Conservation (phyloP, 1,140 invertebrate genomes). For the Drepana arcuata region DNA sequence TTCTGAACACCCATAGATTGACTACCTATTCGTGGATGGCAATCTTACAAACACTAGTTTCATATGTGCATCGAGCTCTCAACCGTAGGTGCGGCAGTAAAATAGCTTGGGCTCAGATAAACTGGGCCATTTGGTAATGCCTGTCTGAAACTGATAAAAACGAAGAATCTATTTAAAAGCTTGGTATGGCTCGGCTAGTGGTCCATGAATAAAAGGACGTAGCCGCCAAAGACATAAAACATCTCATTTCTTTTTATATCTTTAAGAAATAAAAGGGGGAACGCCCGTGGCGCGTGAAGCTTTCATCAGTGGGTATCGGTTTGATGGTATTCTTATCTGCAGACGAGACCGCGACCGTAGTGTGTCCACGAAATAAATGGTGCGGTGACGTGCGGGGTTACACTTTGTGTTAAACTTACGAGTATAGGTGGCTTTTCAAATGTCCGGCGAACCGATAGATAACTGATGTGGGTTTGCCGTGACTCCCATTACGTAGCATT, state of each 20-base stretch:
- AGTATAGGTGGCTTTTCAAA: conserved; percentile 20
- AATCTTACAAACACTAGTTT: no score
- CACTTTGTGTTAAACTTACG: conserved; percentile 56
- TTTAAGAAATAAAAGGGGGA: conserved; percentile 34
- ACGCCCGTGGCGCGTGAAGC: conserved; percentile 28
- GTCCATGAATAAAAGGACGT: no score
- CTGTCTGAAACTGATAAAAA: conserved; percentile 4
- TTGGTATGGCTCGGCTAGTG: no score
- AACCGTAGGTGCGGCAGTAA: no score
- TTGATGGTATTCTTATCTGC: conserved; percentile 26
- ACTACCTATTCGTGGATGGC: no score
- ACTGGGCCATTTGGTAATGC: no score
- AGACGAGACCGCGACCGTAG: conserved; percentile 26
- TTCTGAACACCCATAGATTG: no score
- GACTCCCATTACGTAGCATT: conserved; percentile 40
- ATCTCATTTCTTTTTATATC: conserved; percentile 53
- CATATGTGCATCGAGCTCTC: no score
- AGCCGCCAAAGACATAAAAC: conserved; percentile 41
- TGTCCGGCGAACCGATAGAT: conserved; percentile 14
- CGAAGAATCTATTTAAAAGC: conserved; percentile 20
- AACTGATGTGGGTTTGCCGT: conserved; percentile 13
- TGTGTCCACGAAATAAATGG: conserved; percentile 53
- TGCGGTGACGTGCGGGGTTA: conserved; percentile 39
- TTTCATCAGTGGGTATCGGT: conserved; percentile 30
- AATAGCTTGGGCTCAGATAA: no score